Percentiles rank a stretch among this genome's conserved stretches.
phyloP scores from a whole-genome alignment of 2,888 invertebrate genomes.

The Glomeris marginata region DNA sequence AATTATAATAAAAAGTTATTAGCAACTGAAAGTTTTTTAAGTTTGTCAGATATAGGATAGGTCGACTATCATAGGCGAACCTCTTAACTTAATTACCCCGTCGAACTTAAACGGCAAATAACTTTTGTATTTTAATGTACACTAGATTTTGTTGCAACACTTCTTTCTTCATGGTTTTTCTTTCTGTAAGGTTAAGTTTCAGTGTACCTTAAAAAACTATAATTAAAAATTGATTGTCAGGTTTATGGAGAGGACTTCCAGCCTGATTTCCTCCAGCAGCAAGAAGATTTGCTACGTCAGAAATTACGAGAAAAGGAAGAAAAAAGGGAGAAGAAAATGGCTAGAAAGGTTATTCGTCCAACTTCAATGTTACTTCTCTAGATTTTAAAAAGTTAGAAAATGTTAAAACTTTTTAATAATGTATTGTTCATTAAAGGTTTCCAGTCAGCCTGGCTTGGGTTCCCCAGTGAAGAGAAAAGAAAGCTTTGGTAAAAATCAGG shows the following conservation, averaged over 20 bases:
- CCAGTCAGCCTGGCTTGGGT: slow-evolving; percentile 25
- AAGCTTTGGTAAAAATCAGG: slow-evolving; percentile 45
- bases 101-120: too few relatives aligned
- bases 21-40: too few relatives aligned
- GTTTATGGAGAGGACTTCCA: slow-evolving; percentile 77
- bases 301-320: slow-evolving; percentile 23
- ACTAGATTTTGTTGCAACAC: too few relatives aligned
- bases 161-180: too few relatives aligned
- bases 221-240: not conserved
- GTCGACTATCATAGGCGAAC: too few relatives aligned
- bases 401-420: not conserved
- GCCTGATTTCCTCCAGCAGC: slow-evolving; percentile 20
- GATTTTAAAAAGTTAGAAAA: too few relatives aligned
- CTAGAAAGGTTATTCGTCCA: slow-evolving; percentile 26
- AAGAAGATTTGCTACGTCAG: slow-evolving; percentile 16
- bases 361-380: not conserved
- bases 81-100: too few relatives aligned
- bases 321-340: slow-evolving; percentile 29
- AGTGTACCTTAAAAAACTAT: not conserved
- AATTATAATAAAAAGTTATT: too few relatives aligned
- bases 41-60: too few relatives aligned
- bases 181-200: too few relatives aligned
- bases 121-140: too few relatives aligned
- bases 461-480: slow-evolving; percentile 65
- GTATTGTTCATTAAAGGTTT: slow-evolving; percentile 9